Evolutionary conservation across 2,797 vertebrate species (phyloP).

Genomic region (Gila robusta): DNA sequence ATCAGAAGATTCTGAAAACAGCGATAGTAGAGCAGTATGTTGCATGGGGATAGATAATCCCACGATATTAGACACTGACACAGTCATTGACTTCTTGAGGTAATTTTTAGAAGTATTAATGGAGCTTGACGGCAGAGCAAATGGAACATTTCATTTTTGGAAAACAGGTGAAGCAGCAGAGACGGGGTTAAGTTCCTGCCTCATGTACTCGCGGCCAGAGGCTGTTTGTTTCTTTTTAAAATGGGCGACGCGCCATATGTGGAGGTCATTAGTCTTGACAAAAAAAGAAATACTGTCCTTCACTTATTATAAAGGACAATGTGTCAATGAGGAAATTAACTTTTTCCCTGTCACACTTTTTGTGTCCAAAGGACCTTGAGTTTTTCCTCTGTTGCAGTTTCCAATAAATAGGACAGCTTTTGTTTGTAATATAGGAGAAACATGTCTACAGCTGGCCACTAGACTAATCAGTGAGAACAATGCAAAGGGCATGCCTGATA

Average conservation of each 20-base stretch:
- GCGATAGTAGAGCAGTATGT: neutral
- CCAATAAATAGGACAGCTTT: conserved; percentile 59
- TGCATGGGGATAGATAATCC: conserved; percentile 3
- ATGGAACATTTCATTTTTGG: conserved; percentile 35
- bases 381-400: conserved; percentile 75
- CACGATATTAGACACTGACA: conserved; percentile 29
- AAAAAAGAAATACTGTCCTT: conserved; percentile 73
- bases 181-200: conserved; percentile 59
- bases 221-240: conserved; percentile 84
- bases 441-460: conserved; percentile 48
- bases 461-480: conserved; percentile 45
- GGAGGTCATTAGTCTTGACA: conserved; percentile 83
- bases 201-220: conserved; percentile 73
- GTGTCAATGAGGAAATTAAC: conserved; percentile 84
- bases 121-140: conserved; percentile 39
- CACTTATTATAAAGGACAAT: conserved; percentile 79
- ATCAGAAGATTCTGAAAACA: neutral
- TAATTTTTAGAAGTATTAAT: conserved; percentile 48
- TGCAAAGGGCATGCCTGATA: neutral
- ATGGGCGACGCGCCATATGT: conserved; percentile 79
- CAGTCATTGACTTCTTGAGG: conserved; percentile 22
- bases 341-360: conserved; percentile 68
- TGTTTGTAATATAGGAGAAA: conserved; percentile 55
- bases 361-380: conserved; percentile 80
- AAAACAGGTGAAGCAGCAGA: conserved; percentile 46